Evolutionary conservation across 2,797 vertebrate genomes (phyloP), one percentile per base, ranked within the genome.

Genomic region (Poeciliopsis paucimaculata): DNA sequence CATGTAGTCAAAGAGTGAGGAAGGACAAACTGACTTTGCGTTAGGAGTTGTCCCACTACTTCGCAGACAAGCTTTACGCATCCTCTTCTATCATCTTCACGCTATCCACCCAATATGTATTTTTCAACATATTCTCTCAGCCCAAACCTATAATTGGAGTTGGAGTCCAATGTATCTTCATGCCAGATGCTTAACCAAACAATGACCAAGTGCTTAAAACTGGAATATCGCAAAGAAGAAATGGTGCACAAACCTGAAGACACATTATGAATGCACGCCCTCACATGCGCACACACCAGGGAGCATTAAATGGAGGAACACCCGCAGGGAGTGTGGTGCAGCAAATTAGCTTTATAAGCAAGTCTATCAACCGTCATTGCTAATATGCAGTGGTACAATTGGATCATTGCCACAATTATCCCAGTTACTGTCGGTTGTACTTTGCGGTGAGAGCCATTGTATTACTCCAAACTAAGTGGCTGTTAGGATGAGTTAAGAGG

Each of bases 391-490:
- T 80, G 70, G 72, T 88, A 74, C 86, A 83, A 92, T 87, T 84
- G 82, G 74, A 92, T 92, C 87, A 93, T 83, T 85, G 84, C 81
- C 46, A 81, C 82, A 92, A 90, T 94, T 92, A 88, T 91, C 88
- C 73, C 84, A 80, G 79, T n/a, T 9, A 79, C 78, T 88, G 87
- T 90, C 90, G 88, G 81, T 80, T 88, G 79, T 81, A 76, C 82
- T 84, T 89, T 83, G 75, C 53, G 57, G 86, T 82, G 73, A 7
- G 72, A 71, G 79, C 62, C 78, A 73, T 66, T 60, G 43, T 62
- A 72, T 73, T 76, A 47, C 53, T 73, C 39, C 66, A 77, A 76
- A 76, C 49, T 20, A 66, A 84, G 82, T 80, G 55, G 41, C 60
- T 57, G 70, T 28, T 73, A 2, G n/a, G 75, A 78, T 86, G 77